Evolutionary conservation across 2,888 invertebrate species (phyloP).

Genomic region (Aphidius colemani): DNA sequence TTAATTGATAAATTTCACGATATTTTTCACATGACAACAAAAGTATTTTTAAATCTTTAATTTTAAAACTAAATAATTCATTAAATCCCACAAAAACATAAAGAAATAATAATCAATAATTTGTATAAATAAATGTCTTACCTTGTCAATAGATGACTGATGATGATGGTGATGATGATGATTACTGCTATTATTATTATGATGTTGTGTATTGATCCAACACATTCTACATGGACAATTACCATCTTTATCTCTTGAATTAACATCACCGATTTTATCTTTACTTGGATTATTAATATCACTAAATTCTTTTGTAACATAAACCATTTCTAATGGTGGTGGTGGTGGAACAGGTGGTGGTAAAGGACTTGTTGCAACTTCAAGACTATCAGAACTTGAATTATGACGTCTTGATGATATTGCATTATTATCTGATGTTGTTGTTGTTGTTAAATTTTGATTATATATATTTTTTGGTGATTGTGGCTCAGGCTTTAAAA

Average conservation of each 20-base stretch:
- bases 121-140: neutral
- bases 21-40: too few species aligned
- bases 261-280: conserved; percentile 39
- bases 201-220: conserved; percentile 51
- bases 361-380: conserved; percentile 57
- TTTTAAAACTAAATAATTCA: too few species aligned
- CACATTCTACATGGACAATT: conserved; percentile 55
- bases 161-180: neutral
- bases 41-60: too few species aligned
- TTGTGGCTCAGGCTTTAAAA: conserved; percentile 50
- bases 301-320: conserved; percentile 31
- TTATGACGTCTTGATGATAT: conserved; percentile 57
- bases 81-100: too few species aligned
- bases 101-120: too few species aligned
- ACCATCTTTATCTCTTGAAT: conserved; percentile 48
- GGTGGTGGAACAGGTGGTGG: conserved; percentile 62
- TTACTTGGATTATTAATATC: conserved; percentile 39
- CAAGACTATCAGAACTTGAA: conserved; percentile 57
- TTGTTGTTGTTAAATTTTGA: conserved; percentile 29
- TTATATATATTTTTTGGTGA: conserved; percentile 28
- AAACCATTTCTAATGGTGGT: conserved; percentile 54
- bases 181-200: conserved; percentile 35
- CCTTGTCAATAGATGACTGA: neutral
- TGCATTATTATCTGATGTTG: conserved; percentile 43
- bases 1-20: too few species aligned